These are phyloP conservation scores for Cataglyphis livida DNA, from an alignment of 2,888 invertebrate genomes.

Conservation along the genomic window DNA sequence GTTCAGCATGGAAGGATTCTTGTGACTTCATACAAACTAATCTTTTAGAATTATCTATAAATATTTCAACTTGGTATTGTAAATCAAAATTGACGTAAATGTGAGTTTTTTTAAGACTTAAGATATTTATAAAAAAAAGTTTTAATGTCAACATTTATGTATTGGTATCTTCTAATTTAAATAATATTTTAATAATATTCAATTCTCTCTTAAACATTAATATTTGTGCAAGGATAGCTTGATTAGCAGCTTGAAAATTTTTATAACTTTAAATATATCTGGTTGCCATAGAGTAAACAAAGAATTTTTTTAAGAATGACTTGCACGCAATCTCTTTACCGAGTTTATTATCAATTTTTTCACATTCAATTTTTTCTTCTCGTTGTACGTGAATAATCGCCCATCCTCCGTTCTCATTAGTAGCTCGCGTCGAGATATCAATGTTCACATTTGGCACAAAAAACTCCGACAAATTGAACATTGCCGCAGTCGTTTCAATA, in stretches of 20 bases:
- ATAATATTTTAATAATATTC: too few relatives aligned
- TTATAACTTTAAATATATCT: background rate
- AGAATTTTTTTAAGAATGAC: background rate
- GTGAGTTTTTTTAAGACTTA: too few relatives aligned
- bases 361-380: conserved; percentile 46
- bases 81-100: too few relatives aligned
- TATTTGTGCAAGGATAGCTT: background rate
- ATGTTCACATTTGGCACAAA: conserved; percentile 56
- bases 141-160: too few relatives aligned
- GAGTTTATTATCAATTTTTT: conserved; percentile 59
- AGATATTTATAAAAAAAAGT: too few relatives aligned
- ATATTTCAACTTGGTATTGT: background rate
- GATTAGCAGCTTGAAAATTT: background rate
- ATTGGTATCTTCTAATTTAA: too few relatives aligned
- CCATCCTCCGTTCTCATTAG: conserved; percentile 61
- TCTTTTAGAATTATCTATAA: background rate
- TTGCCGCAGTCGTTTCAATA: conserved; percentile 26
- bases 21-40: background rate
- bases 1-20: background rate
- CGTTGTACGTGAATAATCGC: conserved; percentile 47
- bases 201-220: background rate
- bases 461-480: conserved; percentile 62
- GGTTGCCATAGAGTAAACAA: background rate
- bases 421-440: conserved; percentile 46
- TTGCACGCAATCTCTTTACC: background rate